Evolutionary conservation across 2,113 vertebrate genomes (phyloP), one percentile per base, ranked within the genome.

Genomic region (Spermophilus dauricus): DNA sequence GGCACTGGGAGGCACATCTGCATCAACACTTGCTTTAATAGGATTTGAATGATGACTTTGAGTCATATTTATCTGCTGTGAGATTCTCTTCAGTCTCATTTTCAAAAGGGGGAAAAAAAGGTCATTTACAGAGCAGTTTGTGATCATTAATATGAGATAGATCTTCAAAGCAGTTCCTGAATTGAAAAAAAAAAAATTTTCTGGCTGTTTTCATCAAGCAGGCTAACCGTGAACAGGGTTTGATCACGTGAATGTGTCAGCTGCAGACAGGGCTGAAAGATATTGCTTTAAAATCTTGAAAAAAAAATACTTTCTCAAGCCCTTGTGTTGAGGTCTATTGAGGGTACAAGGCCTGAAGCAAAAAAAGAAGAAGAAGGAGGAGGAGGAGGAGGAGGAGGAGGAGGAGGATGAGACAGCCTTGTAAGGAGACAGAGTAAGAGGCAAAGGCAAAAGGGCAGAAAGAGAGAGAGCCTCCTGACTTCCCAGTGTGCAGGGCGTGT

Each of bases 111-210:
- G 11, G 22, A n/a, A 17, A 80, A 94, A 94, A 87, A 96, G 78
- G 93, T 76, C 89, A 75, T 77, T 91, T 81, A n/a, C 76, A 61
- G 84, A 96, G 67, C 26, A 24, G 78, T 89, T 42, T 87, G 51
- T 69, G 82, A 58, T 77, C 53, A 70, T 94, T 73, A 89, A 85
- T 26, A 81, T 0, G 7, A 83, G 81, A 73, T 28, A 75, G 56
- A 89, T 85, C 92, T 97, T 93, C 95, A 84, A 82, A 88, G 51
- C 13, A 53, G 39, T 61, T 85, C 77, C 42, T 73, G 81, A 81
- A 63, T 26, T 72, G 72, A 75, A 61, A 72, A 61, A 28, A 32
- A 81, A 42, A 61, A 28, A 32, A 81, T 37, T 24, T 93, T 80
- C 72, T 30, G n/a, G 39, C 39, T 81, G 26, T 37, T 70, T 94